phyloP scores from a whole-genome alignment of 1,140 invertebrate genomes.

The Tenebrio molitor region DNA sequence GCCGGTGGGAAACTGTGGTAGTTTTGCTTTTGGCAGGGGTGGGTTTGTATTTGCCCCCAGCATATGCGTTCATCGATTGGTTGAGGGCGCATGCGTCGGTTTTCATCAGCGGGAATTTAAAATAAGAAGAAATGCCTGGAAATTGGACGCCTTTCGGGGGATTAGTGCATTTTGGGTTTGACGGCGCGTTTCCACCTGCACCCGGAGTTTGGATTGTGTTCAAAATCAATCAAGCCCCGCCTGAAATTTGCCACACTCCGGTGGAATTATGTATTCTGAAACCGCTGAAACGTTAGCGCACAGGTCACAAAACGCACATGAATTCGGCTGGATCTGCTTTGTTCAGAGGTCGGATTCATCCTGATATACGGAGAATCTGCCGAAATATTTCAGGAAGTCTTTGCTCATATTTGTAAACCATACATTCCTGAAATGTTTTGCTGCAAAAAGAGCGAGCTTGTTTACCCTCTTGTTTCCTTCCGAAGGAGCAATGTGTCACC shows the following conservation, averaged over 20 bases:
- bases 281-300: not conserved
- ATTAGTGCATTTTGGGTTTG: not conserved
- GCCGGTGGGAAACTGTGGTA: slow-evolving; percentile 51
- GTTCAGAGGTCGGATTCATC: not conserved
- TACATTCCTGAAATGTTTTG: slow-evolving; percentile 15
- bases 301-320: not conserved
- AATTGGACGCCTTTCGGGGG: not conserved
- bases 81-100: slow-evolving; percentile 44
- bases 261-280: not conserved
- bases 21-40: slow-evolving; percentile 53
- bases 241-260: not conserved
- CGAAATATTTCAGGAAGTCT: slow-evolving; percentile 3
- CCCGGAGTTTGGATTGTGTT: not conserved
- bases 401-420: not conserved
- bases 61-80: slow-evolving; percentile 56
- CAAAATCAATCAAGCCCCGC: not conserved
- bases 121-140: slow-evolving; percentile 39
- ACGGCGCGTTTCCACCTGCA: not conserved
- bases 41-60: slow-evolving; percentile 55
- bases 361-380: not conserved
- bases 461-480: slow-evolving; percentile 23
- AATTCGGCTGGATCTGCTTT: not conserved
- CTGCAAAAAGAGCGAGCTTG: slow-evolving; percentile 1
- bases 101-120: slow-evolving; percentile 53
- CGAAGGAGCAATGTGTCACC: slow-evolving; percentile 23